Evolutionary conservation across 2,113 vertebrate genomes (phyloP), one percentile per base, ranked within the genome.

Genomic region (Cairina moschata): DNA sequence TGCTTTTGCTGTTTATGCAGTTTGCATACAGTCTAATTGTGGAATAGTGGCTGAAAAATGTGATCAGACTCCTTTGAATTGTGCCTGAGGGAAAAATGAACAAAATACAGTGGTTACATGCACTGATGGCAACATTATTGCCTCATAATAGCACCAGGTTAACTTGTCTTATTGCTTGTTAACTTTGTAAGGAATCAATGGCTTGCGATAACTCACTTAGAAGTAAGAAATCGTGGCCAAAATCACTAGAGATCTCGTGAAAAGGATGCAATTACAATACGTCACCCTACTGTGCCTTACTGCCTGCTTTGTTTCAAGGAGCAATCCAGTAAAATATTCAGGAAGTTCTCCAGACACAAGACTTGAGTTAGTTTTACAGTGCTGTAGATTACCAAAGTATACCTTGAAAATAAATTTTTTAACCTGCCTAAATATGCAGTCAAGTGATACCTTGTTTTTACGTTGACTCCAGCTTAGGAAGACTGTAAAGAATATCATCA

Each of bases 121-220:
- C 96, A 95, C 97, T 92, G 91, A 92, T 97, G 95, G 92, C 91
- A 94, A 78, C 86, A 91, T 96, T 98, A 92, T 93, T 73, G 52
- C 90, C 85, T 97, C 86, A 46, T 93, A 96, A 94, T 96, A 85
- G 79, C 89, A 84, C 93, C 91, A 96, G 83, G 95, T 95, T 98
- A 97, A 96, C 95, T 97, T 91, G 52, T 96, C 92, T 95, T 96
- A 96, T 48, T 97, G 96, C 96, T 96, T 97, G 95, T 98, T 97
- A 97, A 97, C 95, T 97, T 97, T 83, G 77, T 97, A 96, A 97
- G 93, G 91, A 97, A 92, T 97, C 98, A 98, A 11, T 97, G 96
- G 68, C 68, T 97, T 97, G 81, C 25, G 46, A 78, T 96, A 98
- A 97, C 92, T 91, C 80, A 76, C 86, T 97, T 96, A 96, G 97